phyloP scores from a whole-genome alignment of 1,140 invertebrate genomes.

The Drosophila ambigua region DNA sequence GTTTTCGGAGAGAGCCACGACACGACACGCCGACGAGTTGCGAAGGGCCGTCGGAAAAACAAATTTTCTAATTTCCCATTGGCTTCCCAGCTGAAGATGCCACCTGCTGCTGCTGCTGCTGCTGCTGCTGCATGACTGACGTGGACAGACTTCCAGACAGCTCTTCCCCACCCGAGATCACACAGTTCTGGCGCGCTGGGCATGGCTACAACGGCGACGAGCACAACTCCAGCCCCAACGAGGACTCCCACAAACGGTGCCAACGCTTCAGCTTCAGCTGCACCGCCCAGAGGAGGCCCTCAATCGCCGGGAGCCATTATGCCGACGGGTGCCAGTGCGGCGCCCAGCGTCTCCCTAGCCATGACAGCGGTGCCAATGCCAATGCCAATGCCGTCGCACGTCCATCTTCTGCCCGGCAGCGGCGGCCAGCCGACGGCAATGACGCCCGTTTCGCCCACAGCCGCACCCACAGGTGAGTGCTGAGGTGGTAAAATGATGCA shows the following conservation, averaged over 20 bases:
- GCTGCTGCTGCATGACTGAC: no score
- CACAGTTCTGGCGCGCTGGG: slow-evolving; percentile 18
- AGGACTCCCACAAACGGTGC: slow-evolving; percentile 30
- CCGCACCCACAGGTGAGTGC: slow-evolving; percentile 60
- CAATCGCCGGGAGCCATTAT: slow-evolving; percentile 39
- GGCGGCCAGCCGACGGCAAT: slow-evolving; percentile 63
- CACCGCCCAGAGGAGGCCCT: slow-evolving; percentile 5
- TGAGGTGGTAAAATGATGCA: neutral
- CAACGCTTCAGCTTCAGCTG: slow-evolving; percentile 4
- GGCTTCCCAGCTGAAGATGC: neutral
- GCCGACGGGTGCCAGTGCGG: slow-evolving; percentile 34
- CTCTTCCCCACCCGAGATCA: neutral
- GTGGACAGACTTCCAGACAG: no score
- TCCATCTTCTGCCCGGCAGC: slow-evolving; percentile 45
- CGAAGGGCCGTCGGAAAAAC: slow-evolving; percentile 8
- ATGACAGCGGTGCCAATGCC: slow-evolving; percentile 60
- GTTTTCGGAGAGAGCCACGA: slow-evolving; percentile 1
- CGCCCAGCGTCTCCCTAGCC: slow-evolving; percentile 29
- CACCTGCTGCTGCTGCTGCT: no score
- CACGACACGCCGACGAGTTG: no score
- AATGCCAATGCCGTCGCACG: slow-evolving; percentile 62
- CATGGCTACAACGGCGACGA: slow-evolving; percentile 52
- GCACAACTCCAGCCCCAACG: slow-evolving; percentile 15
- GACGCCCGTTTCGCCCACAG: slow-evolving; percentile 53
- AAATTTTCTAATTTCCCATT: neutral